phyloP scores from a whole-genome alignment of 2,113 vertebrate species.

The Perca schrenkii region DNA sequence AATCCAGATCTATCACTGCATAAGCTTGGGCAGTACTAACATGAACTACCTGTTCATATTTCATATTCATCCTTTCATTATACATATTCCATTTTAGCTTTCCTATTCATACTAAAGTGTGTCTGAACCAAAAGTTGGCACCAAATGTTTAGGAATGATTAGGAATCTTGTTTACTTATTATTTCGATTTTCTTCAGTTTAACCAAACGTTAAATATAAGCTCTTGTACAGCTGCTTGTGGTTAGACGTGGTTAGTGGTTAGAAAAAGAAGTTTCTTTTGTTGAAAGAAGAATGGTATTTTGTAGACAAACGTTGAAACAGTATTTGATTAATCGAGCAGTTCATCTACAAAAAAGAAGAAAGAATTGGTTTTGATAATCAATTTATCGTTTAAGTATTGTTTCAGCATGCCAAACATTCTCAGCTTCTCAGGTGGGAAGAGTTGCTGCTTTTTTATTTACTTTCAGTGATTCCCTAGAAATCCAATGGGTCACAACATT shows the following conservation, averaged over 20 bases:
- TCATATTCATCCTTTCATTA: slow-evolving; percentile 1
- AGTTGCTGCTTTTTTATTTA: not conserved
- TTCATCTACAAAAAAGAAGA: not conserved
- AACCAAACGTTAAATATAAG: no score
- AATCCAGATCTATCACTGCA: slow-evolving; percentile 27
- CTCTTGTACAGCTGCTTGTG: not conserved
- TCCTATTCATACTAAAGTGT: not conserved
- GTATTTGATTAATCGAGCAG: not conserved
- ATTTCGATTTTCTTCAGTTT: slow-evolving; percentile 12
- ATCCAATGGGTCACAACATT: not conserved
- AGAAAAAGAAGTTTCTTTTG: not conserved
- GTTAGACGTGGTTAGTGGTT: not conserved
- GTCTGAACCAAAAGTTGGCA: slow-evolving; percentile 5
- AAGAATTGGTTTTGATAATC: not conserved
- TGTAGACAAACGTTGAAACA: not conserved
- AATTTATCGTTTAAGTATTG: not conserved
- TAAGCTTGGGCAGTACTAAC: slow-evolving; percentile 6
- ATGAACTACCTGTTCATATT: not conserved
- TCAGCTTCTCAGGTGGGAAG: not conserved
- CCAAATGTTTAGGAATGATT: not conserved
- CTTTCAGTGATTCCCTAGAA: not conserved
- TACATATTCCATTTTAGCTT: not conserved
- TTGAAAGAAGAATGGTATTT: not conserved
- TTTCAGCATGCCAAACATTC: not conserved
- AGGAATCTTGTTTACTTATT: not conserved